Evolutionary conservation across 2,797 vertebrate genomes (phyloP), one percentile per base, ranked within the genome.

Genomic region (Sarcophilus harrisii): DNA sequence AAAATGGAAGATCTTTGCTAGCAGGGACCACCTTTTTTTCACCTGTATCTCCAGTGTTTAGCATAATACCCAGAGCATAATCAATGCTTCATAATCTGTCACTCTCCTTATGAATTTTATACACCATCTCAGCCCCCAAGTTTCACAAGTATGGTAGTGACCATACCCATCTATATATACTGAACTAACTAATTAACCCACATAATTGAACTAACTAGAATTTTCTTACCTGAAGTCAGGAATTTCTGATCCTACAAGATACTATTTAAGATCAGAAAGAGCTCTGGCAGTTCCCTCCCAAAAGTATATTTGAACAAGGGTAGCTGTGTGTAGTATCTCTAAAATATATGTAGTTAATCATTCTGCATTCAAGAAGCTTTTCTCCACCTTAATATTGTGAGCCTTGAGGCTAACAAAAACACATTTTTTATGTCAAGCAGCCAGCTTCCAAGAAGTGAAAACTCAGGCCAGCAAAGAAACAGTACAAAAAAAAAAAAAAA

Each of bases 341-440:
- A 62, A 96, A 95, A 90, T 32, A 95, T 96, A 92, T 81, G n/a
- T 6, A 73, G 52, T 91, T 94, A 91, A 90, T 95, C 91, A 92
- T 38, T 89, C 58, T 93, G 49, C 91, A 96, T 94, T 92, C 81
- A 55, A 96, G 55, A 66, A 28, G 57, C 94, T 94, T 93, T 95
- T 73, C 3, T 73, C 81, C 49, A 91, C 45, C 94, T 96, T 21
- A 57, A 94, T 87, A 45, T 91, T 95, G 93, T 96, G 89, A 96
- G 45, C 57, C 90, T 62, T 81, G 95, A 92, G 57, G 55, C 92
- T 73, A 96, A 97, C 81, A 21, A 92, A 96, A 96, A 93, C 66
- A 98, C 45, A 92, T 87, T 95, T 96, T 87, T 92, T 91, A 27
- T 93, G 62, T 96, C 91, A 97, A 92, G 11, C 4, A 95, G n/a